Evolutionary conservation across 2,888 invertebrate genomes (phyloP).

Genomic region (Trichacis sp.): DNA sequence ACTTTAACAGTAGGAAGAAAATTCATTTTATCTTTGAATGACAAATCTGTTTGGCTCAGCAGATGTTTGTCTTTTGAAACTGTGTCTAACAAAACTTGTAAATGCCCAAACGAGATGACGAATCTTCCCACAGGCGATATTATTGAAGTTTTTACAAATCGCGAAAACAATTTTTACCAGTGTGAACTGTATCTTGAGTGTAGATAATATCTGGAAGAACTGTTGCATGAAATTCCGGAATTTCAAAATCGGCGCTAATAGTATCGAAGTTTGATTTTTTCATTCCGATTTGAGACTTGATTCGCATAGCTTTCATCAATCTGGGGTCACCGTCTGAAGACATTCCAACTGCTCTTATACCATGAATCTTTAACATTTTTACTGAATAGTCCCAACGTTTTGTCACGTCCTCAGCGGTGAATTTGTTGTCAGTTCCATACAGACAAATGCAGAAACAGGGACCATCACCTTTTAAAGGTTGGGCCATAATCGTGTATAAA

Average conservation of each 20-base stretch:
- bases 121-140: constrained; percentile 44
- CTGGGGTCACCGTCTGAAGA: constrained; percentile 48
- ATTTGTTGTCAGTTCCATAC: constrained; percentile 49
- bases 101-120: constrained; percentile 41
- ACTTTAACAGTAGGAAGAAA: constrained; percentile 46
- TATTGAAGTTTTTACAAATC: constrained; percentile 44
- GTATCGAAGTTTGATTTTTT: constrained; percentile 26
- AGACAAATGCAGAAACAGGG: constrained; percentile 45
- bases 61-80: constrained; percentile 47
- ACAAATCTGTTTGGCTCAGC: constrained; percentile 35
- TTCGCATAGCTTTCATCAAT: constrained; percentile 48
- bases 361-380: constrained; percentile 22
- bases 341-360: constrained; percentile 43
- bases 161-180: constrained; percentile 47
- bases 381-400: constrained; percentile 42
- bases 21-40: constrained; percentile 48
- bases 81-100: constrained; percentile 11
- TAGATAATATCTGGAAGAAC: not conserved
- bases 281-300: constrained; percentile 29
- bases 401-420: constrained; percentile 40
- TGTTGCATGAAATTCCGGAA: not conserved
- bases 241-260: not conserved
- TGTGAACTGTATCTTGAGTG: constrained; percentile 45
- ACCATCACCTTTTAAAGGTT: constrained; percentile 33
- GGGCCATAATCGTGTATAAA: constrained; percentile 46